Evolutionary conservation across 2,797 vertebrate species (phyloP).

Genomic region (Urosaurus nigricauda): DNA sequence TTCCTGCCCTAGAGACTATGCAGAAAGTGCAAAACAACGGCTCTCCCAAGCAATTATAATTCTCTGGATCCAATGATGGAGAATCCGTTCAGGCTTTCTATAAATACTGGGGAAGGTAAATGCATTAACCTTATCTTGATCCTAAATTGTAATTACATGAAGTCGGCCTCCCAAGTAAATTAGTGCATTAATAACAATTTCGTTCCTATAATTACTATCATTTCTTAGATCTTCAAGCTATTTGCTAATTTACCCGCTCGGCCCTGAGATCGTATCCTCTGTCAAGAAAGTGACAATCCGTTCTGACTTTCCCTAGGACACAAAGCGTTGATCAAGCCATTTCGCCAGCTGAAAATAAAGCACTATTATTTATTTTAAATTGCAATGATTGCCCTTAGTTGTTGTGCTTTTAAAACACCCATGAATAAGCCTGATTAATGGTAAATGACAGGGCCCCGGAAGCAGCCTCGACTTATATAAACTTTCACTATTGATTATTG

Average conservation of each 20-base stretch:
- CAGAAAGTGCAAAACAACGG: not conserved
- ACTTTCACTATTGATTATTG: not conserved
- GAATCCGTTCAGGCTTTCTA: slow-evolving; percentile 21
- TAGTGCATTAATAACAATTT: slow-evolving; percentile 72
- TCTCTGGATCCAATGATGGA: not conserved
- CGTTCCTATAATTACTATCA: slow-evolving; percentile 64
- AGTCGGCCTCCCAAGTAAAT: slow-evolving; percentile 64
- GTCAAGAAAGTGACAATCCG: fast-evolving
- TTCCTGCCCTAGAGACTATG: not conserved
- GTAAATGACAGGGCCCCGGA: fast-evolving
- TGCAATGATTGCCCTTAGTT: fast-evolving
- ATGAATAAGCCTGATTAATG: fast-evolving
- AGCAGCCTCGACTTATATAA: not conserved
- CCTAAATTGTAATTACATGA: slow-evolving; percentile 66
- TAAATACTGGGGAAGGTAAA: slow-evolving; percentile 61
- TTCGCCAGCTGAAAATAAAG: not conserved
- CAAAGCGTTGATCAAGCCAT: not conserved
- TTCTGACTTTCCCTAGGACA: not conserved
- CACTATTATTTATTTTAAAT: not conserved
- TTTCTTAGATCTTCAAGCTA: slow-evolving; percentile 51
- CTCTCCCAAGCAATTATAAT: fast-evolving
- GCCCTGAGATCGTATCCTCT: not conserved
- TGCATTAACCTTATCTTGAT: slow-evolving; percentile 72
- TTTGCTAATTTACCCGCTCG: not conserved
- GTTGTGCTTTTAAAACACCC: not conserved